Base-by-base conservation (phyloP, 2,113 vertebrate species). In the Myrmophylax atrothorax region DNA sequence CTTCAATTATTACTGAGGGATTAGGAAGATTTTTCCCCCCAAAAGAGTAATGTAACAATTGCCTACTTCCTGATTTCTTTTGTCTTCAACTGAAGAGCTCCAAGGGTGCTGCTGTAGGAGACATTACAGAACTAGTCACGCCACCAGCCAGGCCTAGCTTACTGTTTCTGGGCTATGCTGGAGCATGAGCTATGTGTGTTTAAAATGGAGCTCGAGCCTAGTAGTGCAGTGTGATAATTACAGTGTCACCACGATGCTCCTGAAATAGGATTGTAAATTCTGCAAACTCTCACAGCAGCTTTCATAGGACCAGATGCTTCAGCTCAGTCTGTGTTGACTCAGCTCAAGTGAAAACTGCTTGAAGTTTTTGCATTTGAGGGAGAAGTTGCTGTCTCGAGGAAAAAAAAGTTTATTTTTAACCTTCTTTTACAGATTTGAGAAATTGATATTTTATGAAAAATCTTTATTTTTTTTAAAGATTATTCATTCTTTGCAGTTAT, bases 231-330 rank as follows among this genome's bases (percentile, higher is more conserved):
- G 93, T 93, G 79, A 80, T 94, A 95, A 96, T 87, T 93, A 93
- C 87, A 95, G 64, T 90, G 90, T 87, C 89, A 93, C 56, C 90
- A 89, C 0, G 69, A 95, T 86, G 64, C 66, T 96, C 89, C 76
- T 93, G 91, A 96, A 96, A 95, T 96, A 95, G 93, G 74, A 91
- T 93, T 94, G 96, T 62, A 91, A 95, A 93, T 97, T 95, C 92
- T 95, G 86, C 88, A 94, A 46, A 89, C 80, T 94, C 85, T 96
- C 91, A 94, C 85, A 66, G 90, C 79, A 90, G 82, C 47, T 95
- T 96, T 95, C 93, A 95, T 80, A 77, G 95, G 90, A 93, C 93
- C 94, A 97, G 96, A 97, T 96, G 94, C 96, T 97, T 96, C 87
- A 86, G 79, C 63, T 96, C 92, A 95, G 83, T 87, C 94, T 94